Evolutionary conservation across 2,888 invertebrate species (phyloP).

Genomic region (Lomographa bimaculata): DNA sequence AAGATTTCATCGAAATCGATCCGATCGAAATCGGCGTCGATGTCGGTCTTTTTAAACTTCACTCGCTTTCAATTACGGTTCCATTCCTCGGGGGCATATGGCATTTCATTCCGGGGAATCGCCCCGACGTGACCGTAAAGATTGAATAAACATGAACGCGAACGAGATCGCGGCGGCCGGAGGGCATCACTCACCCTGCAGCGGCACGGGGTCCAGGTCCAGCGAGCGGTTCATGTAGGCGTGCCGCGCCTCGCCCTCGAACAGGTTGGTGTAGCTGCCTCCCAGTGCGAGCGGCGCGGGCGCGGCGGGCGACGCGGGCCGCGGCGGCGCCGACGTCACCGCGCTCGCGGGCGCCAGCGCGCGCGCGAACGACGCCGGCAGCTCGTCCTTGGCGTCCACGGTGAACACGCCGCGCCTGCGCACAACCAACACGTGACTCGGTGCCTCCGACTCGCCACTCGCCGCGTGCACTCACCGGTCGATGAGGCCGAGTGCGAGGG

Average conservation of each 20-base stretch:
- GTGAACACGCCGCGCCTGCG: slow-evolving; percentile 64
- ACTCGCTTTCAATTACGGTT: no score
- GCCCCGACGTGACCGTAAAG: no score
- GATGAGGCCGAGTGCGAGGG: no score
- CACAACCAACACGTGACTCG: no score
- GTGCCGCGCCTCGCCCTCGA: slow-evolving; percentile 49
- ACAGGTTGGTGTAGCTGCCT: slow-evolving; percentile 40
- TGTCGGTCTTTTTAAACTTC: no score
- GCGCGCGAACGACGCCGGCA: slow-evolving; percentile 57
- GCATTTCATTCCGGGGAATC: no score
- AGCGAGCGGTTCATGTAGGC: slow-evolving; percentile 82
- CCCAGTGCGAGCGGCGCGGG: slow-evolving; percentile 23
- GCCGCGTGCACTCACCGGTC: no score
- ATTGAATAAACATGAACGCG: no score
- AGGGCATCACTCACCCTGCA: slow-evolving; percentile 39
- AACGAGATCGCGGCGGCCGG: background rate
- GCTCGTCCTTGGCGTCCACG: slow-evolving; percentile 51
- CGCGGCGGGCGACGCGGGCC: slow-evolving; percentile 26
- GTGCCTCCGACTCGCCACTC: no score
- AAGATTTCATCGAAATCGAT: no score
- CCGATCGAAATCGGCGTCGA: no score
- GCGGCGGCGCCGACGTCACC: slow-evolving; percentile 19
- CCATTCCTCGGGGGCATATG: no score
- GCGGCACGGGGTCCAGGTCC: slow-evolving; percentile 76
- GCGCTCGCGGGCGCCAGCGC: slow-evolving; percentile 35